Conservation (phyloP, 1,140 invertebrate genomes). For the Heliconius eleuchia region DNA sequence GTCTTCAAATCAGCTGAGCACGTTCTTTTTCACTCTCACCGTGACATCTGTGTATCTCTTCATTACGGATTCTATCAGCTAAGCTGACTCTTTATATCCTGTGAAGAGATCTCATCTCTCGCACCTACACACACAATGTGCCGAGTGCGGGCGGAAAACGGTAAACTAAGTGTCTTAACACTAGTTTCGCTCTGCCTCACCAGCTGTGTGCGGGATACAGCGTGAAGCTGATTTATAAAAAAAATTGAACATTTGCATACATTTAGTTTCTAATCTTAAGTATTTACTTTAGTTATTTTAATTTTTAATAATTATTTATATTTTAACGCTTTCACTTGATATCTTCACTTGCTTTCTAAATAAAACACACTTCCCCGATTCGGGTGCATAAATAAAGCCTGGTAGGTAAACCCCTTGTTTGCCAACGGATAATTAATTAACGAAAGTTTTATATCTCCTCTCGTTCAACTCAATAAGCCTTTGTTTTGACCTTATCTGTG, state of each 20-base stretch:
- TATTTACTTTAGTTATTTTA: neutral
- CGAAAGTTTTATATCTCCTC: conserved; percentile 4
- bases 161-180: too few species aligned
- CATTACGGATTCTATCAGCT: too few species aligned
- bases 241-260: neutral
- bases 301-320: neutral
- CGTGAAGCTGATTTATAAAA: neutral
- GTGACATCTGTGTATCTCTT: too few species aligned
- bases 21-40: too few species aligned
- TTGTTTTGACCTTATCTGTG: conserved; percentile 13
- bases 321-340: conserved; percentile 21
- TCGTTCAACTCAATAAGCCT: conserved; percentile 2
- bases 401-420: conserved; percentile 8
- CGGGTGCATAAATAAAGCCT: conserved; percentile 4
- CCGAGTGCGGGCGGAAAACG: too few species aligned
- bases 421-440: conserved; percentile 11
- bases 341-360: conserved; percentile 4
- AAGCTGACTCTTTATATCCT: too few species aligned
- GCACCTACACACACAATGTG: too few species aligned
- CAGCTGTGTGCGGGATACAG: too few species aligned
- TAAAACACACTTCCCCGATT: neutral
- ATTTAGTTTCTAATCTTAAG: neutral
- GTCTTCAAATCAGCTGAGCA: too few species aligned
- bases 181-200: too few species aligned
- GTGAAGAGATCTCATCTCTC: too few species aligned